These are phyloP conservation scores for Globicephala melas DNA, from an alignment of 2,113 vertebrate genomes.

Conservation along the genomic window DNA sequence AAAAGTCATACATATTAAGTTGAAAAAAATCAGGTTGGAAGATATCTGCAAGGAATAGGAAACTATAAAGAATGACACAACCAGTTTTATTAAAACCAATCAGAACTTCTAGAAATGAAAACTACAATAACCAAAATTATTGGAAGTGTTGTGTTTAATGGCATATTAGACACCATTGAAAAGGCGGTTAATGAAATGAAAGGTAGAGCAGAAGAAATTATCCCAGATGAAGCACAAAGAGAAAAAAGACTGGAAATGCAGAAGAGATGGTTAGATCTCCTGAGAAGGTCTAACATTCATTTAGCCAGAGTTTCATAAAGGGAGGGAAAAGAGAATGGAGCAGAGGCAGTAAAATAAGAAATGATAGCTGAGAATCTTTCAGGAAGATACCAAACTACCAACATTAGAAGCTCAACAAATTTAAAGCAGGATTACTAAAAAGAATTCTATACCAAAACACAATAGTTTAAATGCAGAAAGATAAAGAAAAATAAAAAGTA, in stretches of 20 bases:
- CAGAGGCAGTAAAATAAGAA: background rate
- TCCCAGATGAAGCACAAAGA: background rate
- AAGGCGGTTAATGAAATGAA: background rate
- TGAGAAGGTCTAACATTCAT: background rate
- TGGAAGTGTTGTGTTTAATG: background rate
- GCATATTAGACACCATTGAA: background rate
- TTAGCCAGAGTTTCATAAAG: background rate
- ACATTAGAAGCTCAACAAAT: background rate
- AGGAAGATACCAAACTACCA: background rate
- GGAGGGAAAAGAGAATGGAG: background rate
- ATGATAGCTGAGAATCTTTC: background rate
- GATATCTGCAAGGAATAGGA: background rate
- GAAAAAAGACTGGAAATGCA: background rate
- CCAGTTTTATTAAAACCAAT: background rate
- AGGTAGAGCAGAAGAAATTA: background rate
- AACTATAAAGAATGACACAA: background rate
- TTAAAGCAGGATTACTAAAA: background rate
- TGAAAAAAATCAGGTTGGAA: background rate
- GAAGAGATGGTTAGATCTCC: background rate
- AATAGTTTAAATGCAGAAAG: background rate
- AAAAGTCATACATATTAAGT: background rate
- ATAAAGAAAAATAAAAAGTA: background rate
- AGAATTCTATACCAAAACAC: background rate
- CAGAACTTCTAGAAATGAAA: background rate
- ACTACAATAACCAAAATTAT: background rate